These are phyloP conservation scores for Cataglyphis hispanica DNA, from an alignment of 1,140 invertebrate genomes.

Conservation along the genomic window DNA sequence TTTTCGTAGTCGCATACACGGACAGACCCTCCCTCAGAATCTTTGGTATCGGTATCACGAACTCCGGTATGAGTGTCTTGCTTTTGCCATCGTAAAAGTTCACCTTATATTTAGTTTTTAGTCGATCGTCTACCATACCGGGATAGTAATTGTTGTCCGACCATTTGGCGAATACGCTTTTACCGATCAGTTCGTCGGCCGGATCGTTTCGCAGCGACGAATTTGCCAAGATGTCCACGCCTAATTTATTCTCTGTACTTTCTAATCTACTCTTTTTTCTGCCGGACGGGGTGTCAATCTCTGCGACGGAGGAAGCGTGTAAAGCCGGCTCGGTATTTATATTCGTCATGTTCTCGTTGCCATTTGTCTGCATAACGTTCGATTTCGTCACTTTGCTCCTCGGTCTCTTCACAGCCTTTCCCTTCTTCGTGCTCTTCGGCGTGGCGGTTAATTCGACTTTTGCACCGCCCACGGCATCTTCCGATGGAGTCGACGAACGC, in stretches of 20 bases:
- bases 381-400: constrained; percentile 46
- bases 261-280: constrained; percentile 66
- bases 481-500: constrained; percentile 78
- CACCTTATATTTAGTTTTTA: constrained; percentile 88
- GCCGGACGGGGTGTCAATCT: neutral
- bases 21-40: constrained; percentile 78
- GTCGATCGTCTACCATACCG: constrained; percentile 86
- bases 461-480: constrained; percentile 18
- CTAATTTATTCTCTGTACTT: neutral
- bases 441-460: constrained; percentile 18
- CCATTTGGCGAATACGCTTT: constrained; percentile 89
- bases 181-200: constrained; percentile 81
- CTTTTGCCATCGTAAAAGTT: constrained; percentile 88
- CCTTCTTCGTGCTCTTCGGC: constrained; percentile 61
- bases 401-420: constrained; percentile 54
- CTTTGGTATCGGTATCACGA: constrained; percentile 85
- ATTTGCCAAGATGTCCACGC: neutral
- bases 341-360: neutral
- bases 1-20: constrained; percentile 77
- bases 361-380: constrained; percentile 2
- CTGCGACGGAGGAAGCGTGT: neutral
- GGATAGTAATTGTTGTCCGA: constrained; percentile 89
- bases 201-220: neutral
- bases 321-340: constrained; percentile 13
- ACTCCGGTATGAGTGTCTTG: constrained; percentile 88